Evolutionary conservation across 2,888 invertebrate genomes (phyloP), one percentile per base, ranked within the genome.

Genomic region (Helobdella robusta): DNA sequence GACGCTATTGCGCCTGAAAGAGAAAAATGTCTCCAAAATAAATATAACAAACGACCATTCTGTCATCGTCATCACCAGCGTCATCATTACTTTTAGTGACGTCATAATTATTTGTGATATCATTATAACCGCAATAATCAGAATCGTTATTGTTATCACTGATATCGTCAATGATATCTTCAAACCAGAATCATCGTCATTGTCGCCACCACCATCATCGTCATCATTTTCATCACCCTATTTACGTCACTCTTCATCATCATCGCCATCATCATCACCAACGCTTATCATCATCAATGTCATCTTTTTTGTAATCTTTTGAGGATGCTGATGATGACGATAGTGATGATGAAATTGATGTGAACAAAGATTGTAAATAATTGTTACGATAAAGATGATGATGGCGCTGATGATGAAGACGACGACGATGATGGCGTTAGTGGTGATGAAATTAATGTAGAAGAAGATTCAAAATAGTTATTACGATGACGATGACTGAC

Each of bases 381-480:
- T n/a, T 6, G 23, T 59, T 34, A 20, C 36, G 20, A 36, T 18
- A 6, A 20, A 20, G 6, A 2, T 48, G 61, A 61, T 11, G 25
- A 61, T 60, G 61, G 44, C 44, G 61, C 35, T 60, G 61, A 60
- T 60, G 44, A 60, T 60, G 61, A 60, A 40, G 61, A 60, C 44
- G 61, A 60, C 2, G 1, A 52, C 50, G 62, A 52, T 46, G 28
- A 52, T 28, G 50, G 18, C 20, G 62, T 30, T 54, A 25, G 20
- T 28, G 62, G 30, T 52, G 50, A 28, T 54, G 48, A 48, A 25
- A 30, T 1, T 48, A 30, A 48, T 62, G 30, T 23, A 48, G 50
- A n/a, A n/a, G n/a, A n/a, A n/a, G n/a, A n/a, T n/a, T n/a, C n/a
- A n/a, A n/a, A n/a, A n/a, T n/a, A n/a, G n/a, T n/a, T n/a, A n/a